These are phyloP conservation scores for Ormyrus labotus DNA, from an alignment of 2,888 invertebrate genomes.

Conservation along the genomic window DNA sequence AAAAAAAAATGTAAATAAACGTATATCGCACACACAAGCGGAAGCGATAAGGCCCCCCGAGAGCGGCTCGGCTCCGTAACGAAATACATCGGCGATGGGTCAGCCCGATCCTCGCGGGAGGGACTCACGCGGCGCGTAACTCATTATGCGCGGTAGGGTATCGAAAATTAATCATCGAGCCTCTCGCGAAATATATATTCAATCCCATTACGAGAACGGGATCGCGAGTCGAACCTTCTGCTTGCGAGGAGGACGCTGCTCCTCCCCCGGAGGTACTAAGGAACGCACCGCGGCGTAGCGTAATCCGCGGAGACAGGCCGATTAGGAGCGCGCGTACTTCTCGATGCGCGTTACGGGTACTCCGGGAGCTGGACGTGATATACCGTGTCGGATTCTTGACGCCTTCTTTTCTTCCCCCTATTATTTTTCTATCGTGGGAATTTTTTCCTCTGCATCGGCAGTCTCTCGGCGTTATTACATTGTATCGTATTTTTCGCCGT, in stretches of 20 bases:
- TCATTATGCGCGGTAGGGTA: slow-evolving; percentile 61
- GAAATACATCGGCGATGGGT: slow-evolving; percentile 29
- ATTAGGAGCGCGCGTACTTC: slow-evolving; percentile 24
- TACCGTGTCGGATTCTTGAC: no score
- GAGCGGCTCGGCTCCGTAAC: slow-evolving; percentile 6
- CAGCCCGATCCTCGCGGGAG: slow-evolving; percentile 37
- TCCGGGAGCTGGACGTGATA: background rate
- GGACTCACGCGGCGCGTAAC: slow-evolving; percentile 61
- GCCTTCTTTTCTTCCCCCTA: background rate
- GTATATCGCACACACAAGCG: background rate
- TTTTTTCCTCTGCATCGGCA: slow-evolving; percentile 31
- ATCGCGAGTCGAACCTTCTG: slow-evolving; percentile 13
- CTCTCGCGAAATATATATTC: slow-evolving; percentile 53
- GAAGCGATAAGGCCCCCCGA: slow-evolving; percentile 37
- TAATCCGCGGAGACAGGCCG: slow-evolving; percentile 50
- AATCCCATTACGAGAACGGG: slow-evolving; percentile 59
- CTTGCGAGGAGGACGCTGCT: no score
- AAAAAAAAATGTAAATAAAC: background rate
- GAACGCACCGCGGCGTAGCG: slow-evolving; percentile 40
- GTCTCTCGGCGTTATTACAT: slow-evolving; percentile 17
- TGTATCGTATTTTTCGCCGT: slow-evolving; percentile 31
- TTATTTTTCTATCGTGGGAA: slow-evolving; percentile 47
- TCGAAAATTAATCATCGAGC: slow-evolving; percentile 62
- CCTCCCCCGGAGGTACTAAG: background rate
- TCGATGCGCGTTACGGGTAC: background rate